These are phyloP conservation scores for Archips xylosteana DNA, from an alignment of 2,888 invertebrate genomes.

Conservation along the genomic window DNA sequence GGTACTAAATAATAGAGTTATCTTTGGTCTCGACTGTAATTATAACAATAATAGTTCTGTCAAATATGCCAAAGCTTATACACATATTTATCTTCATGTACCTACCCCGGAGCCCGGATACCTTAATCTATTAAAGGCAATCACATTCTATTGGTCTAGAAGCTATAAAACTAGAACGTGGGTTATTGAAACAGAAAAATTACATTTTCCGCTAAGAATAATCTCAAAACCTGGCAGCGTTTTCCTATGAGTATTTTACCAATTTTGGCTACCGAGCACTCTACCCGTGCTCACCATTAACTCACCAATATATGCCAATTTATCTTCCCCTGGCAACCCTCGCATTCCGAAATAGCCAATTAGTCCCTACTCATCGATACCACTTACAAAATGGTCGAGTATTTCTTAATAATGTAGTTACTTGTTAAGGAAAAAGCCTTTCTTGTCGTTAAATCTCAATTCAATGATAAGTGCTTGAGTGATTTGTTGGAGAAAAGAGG, in stretches of 20 bases:
- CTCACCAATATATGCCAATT: neutral
- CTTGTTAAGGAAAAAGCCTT: conserved; percentile 30
- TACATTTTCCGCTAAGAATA: too few relatives aligned
- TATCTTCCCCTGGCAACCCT: neutral
- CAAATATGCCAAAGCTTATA: too few relatives aligned
- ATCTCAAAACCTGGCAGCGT: too few relatives aligned
- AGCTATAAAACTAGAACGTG: too few relatives aligned
- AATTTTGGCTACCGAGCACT: neutral
- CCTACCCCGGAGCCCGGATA: too few relatives aligned
- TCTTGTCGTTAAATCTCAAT: conserved; percentile 21
- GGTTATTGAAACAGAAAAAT: too few relatives aligned
- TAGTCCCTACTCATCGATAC: conserved; percentile 36
- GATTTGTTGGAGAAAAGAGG: neutral
- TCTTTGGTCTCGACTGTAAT: too few relatives aligned
- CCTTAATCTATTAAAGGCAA: too few relatives aligned
- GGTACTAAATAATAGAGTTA: too few relatives aligned
- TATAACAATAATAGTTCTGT: too few relatives aligned
- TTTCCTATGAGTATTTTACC: neutral
- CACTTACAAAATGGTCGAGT: conserved; percentile 24
- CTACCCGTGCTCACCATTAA: neutral
- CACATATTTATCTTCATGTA: too few relatives aligned
- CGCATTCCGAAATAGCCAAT: conserved; percentile 34
- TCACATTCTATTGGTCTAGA: too few relatives aligned
- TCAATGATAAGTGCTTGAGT: conserved; percentile 4
- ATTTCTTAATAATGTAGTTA: conserved; percentile 35